Conservation (phyloP, 2,888 invertebrate genomes). For the Agrotis exclamationis region DNA sequence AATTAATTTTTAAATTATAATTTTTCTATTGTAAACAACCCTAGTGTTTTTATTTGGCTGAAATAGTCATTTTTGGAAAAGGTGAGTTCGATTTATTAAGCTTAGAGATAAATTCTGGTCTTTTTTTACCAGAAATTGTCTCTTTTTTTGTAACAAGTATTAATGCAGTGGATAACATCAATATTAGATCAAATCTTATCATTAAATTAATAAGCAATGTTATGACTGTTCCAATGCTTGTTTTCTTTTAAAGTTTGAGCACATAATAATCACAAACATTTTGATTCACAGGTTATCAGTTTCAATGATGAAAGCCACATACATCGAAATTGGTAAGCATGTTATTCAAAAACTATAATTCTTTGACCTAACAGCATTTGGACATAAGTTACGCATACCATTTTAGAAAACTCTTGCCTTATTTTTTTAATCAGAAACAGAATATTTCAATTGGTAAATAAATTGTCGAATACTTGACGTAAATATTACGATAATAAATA, state of each 20-base stretch:
- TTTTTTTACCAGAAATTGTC: constrained; percentile 12
- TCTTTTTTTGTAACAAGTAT: constrained; percentile 16
- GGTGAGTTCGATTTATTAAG: constrained; percentile 70
- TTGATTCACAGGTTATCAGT: constrained; percentile 27
- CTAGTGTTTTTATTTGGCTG: constrained; percentile 75
- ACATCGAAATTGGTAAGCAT: neutral
- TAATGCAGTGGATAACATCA: constrained; percentile 1
- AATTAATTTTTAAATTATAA: constrained; percentile 91
- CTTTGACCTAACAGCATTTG: too few species aligned
- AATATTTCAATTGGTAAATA: too few species aligned
- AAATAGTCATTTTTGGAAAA: constrained; percentile 39
- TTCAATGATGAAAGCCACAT: neutral
- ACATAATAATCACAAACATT: constrained; percentile 19
- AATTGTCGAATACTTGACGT: too few species aligned
- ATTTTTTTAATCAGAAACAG: too few species aligned
- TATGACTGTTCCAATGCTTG: constrained; percentile 11
- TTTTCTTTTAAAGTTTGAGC: neutral
- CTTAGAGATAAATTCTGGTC: constrained; percentile 21
- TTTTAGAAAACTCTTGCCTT: too few species aligned
- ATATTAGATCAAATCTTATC: neutral
- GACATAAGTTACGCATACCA: too few species aligned
- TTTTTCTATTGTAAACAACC: constrained; percentile 87
- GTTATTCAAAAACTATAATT: too few species aligned
- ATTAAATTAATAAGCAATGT: neutral
- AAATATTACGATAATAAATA: too few species aligned